Evolutionary conservation across 2,888 invertebrate species (phyloP).

Genomic region (Melipona beecheii): DNA sequence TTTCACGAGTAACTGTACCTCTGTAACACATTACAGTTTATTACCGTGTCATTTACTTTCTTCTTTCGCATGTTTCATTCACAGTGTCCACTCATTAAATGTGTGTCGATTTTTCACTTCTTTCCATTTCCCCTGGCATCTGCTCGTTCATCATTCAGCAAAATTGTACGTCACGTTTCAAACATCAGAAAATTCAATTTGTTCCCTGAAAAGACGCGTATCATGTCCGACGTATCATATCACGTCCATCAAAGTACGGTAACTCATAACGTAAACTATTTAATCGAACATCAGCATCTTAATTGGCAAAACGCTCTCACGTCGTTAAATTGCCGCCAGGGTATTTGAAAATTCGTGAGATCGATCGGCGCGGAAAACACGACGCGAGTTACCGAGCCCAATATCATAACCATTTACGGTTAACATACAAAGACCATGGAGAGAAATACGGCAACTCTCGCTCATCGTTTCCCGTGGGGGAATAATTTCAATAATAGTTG

Average conservation of each 20-base stretch:
- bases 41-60: background rate
- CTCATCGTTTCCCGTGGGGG: background rate
- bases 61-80: background rate
- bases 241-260: background rate
- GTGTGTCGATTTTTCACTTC: background rate
- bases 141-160: background rate
- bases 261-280: slow-evolving; percentile 12
- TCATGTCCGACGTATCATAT: background rate
- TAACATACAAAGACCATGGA: background rate
- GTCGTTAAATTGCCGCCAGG: slow-evolving; percentile 18
- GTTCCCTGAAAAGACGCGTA: background rate
- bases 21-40: background rate
- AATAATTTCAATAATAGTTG: background rate
- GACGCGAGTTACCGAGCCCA: slow-evolving; percentile 35
- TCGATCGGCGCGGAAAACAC: slow-evolving; percentile 44
- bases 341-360: slow-evolving; percentile 1
- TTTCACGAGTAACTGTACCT: too few relatives aligned
- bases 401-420: background rate
- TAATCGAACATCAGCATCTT: slow-evolving; percentile 40
- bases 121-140: background rate
- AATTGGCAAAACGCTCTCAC: slow-evolving; percentile 24
- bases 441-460: background rate
- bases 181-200: background rate
- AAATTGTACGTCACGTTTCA: background rate
- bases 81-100: background rate